These are phyloP conservation scores for Epirrhoe alternata DNA, from an alignment of 2,888 invertebrate genomes.

Conservation along the genomic window DNA sequence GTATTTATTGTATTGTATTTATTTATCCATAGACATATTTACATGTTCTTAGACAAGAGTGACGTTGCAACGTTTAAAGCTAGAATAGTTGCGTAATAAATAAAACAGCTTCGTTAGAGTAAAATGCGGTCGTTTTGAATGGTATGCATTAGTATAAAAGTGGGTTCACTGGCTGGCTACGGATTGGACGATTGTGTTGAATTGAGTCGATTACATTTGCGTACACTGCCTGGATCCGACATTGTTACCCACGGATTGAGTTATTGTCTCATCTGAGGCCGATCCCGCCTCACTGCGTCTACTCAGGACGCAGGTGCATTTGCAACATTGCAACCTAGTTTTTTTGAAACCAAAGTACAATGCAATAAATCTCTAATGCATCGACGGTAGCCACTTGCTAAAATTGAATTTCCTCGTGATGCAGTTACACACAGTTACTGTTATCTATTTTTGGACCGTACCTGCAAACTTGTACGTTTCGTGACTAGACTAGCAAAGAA, in stretches of 20 bases:
- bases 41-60: no score
- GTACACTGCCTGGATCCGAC: constrained; percentile 40
- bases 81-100: constrained; percentile 51
- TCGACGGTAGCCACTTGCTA: constrained; percentile 20
- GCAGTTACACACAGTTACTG: constrained; percentile 31
- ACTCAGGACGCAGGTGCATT: constrained; percentile 60
- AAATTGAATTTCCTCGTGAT: constrained; percentile 36
- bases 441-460: constrained; percentile 38
- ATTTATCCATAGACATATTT: no score
- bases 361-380: constrained; percentile 27
- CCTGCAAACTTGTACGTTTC: constrained; percentile 40
- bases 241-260: constrained; percentile 56
- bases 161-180: constrained; percentile 56
- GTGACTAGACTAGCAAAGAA: constrained; percentile 41
- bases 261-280: constrained; percentile 65
- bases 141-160: constrained; percentile 68
- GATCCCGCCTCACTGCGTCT: constrained; percentile 45
- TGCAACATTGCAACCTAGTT: constrained; percentile 23
- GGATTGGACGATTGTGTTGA: constrained; percentile 65
- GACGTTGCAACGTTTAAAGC: constrained; percentile 30
- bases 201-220: constrained; percentile 64
- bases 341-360: constrained; percentile 20
- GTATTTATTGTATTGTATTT: no score
- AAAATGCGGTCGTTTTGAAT: constrained; percentile 63
- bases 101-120: constrained; percentile 61